Evolutionary conservation across 1,140 invertebrate genomes (phyloP), one percentile per base, ranked within the genome.

Genomic region (Trissolcus basalis): DNA sequence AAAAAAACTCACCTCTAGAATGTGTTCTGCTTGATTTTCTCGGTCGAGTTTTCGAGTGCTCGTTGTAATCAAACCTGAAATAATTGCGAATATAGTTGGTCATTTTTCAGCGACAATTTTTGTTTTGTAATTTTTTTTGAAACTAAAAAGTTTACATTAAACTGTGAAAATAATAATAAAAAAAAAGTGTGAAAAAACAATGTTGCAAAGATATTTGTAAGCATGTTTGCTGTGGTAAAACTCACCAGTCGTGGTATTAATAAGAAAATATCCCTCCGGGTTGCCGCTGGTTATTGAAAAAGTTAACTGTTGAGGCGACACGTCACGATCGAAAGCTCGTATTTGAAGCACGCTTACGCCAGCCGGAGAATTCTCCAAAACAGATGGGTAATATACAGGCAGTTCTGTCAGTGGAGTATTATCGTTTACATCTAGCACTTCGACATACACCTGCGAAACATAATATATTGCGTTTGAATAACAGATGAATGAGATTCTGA

Each of bases 341-440:
- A 98, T 90, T 83, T 93, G 91, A 1, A 95, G 88, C 7, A 98
- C 92, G 44, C 90, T 90, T 45, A 92, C 92, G 49, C 93, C 94
- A 33, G 91, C 91, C 0, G 92, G 89, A 69, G 94, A 94, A 85
- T 97, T 96, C 90, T 99, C 97, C 8, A 90, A 83, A 35, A 99
- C 91, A 11, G 90, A 91, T 0, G 94, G 93, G 83, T 94, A 93
- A 89, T 98, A 98, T 41, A 96, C 93, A 0, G 97, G 94, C 58
- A 93, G 91, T 55, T 92, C 91, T 32, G 96, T 96, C 86, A 97
- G 89, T 13, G 97, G 97, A 14, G 93, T 92, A 88, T 98, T 96
- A 89, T 99, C 97, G 88, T 99, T 99, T 81, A 94, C 94, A 86
- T 99, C 96, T 44, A 93, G 86, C 48, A 99, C 93, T 81, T 94